phyloP scores from a whole-genome alignment of 2,113 vertebrate genomes.

The Cervus canadensis region DNA sequence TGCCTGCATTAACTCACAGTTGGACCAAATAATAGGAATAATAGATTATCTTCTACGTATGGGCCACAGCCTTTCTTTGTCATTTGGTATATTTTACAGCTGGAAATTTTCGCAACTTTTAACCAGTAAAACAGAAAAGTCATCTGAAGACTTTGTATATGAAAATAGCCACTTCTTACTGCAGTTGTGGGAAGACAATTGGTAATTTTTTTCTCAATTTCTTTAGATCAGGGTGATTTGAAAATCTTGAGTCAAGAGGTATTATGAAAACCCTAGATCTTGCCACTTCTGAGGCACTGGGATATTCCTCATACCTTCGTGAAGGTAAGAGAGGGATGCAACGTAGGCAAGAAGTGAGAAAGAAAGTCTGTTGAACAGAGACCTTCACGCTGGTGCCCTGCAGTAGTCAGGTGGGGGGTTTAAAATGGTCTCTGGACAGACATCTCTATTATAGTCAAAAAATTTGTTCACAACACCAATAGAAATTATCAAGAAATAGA shows the following conservation, averaged over 20 bases:
- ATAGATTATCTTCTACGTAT: accelerated
- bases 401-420: accelerated
- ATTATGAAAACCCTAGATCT: neutral
- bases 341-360: accelerated
- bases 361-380: accelerated
- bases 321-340: accelerated
- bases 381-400: no score
- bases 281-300: neutral
- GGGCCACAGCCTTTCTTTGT: neutral
- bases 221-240: neutral
- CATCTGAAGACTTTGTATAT: neutral
- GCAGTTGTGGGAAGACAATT: neutral
- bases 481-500: neutral
- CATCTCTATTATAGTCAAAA: neutral
- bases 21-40: neutral
- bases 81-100: neutral
- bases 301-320: accelerated
- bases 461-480: neutral
- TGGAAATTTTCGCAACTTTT: neutral
- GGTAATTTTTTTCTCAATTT: neutral
- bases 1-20: neutral
- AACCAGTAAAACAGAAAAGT: neutral
- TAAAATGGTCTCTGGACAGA: neutral
- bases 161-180: neutral
- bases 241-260: neutral